Percentiles rank a stretch among this genome's conserved stretches.
Evolutionary conservation across 1,140 invertebrate genomes (phyloP).

Genomic region (Leptinotarsa defecta): DNA sequence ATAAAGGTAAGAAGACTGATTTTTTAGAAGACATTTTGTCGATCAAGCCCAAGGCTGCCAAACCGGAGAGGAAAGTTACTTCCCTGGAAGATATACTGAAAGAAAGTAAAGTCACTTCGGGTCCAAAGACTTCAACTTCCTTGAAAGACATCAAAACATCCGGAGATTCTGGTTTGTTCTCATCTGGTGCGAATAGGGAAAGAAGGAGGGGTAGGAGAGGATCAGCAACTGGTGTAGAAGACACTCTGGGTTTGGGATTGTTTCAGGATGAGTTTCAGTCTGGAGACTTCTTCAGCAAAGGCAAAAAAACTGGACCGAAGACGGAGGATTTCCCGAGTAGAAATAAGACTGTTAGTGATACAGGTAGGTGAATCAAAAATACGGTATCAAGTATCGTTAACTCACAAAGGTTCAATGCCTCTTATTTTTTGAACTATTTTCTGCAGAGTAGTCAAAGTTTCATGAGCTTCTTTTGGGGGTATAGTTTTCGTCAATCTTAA

Average conservation of each 20-base stretch:
- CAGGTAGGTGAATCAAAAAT: background rate
- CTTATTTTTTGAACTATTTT: no score
- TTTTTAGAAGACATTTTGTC: constrained; percentile 47
- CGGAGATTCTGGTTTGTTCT: constrained; percentile 10
- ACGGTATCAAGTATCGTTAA: no score
- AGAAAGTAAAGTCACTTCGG: constrained; percentile 40
- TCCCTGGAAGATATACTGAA: constrained; percentile 50
- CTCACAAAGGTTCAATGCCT: no score
- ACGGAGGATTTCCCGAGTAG: background rate
- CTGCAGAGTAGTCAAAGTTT: no score
- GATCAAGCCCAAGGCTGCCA: constrained; percentile 34
- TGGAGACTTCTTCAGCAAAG: background rate
- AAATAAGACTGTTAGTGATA: background rate
- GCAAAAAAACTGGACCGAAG: constrained; percentile 1
- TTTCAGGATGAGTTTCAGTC: background rate
- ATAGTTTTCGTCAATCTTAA: no score
- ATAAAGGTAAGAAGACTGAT: constrained; percentile 14
- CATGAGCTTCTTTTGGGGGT: no score
- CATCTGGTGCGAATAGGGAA: background rate
- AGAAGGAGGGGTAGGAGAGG: constrained; percentile 33
- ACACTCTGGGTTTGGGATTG: constrained; percentile 31
- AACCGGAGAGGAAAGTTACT: constrained; percentile 39
- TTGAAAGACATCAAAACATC: constrained; percentile 14
- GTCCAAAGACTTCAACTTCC: constrained; percentile 5
- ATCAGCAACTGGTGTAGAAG: constrained; percentile 29